These are phyloP conservation scores for Aphyosemion australe DNA, from an alignment of 2,113 vertebrate genomes.

Conservation along the genomic window DNA sequence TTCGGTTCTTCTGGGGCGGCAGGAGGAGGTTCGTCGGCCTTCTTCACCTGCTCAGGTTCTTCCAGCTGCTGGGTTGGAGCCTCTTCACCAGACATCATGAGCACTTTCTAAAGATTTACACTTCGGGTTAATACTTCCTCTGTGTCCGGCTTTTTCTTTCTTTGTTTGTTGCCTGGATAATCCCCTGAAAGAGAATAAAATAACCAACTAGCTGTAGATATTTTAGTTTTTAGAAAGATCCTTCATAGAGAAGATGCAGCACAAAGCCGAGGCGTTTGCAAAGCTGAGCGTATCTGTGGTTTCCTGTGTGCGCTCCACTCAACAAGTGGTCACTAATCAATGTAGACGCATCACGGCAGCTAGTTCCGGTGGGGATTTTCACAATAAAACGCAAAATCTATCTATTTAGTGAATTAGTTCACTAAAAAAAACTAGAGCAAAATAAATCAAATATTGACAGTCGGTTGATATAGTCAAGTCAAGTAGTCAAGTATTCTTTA, in stretches of 20 bases:
- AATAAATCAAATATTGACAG: too few species aligned
- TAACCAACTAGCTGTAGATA: too few species aligned
- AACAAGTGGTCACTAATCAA: constrained; percentile 49
- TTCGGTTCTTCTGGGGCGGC: constrained; percentile 14
- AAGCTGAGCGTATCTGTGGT: constrained; percentile 1
- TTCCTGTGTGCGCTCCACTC: constrained; percentile 43
- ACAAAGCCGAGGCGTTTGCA: too few species aligned
- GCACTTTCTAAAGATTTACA: constrained; percentile 13
- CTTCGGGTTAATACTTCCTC: background rate
- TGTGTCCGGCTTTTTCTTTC: background rate
- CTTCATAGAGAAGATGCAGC: too few species aligned
- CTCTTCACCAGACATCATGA: constrained; percentile 75
- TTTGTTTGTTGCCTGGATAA: background rate
- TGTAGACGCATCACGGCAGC: background rate
- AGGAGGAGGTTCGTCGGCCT: constrained; percentile 33
- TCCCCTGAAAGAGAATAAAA: background rate
- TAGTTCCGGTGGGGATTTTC: constrained; percentile 28
- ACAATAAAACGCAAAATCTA: constrained; percentile 42
- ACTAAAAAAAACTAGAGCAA: too few species aligned
- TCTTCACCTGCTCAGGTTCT: constrained; percentile 54
- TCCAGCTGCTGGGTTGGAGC: constrained; percentile 67
- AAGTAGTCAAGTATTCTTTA: too few species aligned
- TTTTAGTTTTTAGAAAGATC: too few species aligned
- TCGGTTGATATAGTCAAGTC: too few species aligned
- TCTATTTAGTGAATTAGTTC: too few species aligned